These are phyloP conservation scores for Drosophila kanekoi DNA, from an alignment of 2,888 invertebrate genomes.

Conservation along the genomic window DNA sequence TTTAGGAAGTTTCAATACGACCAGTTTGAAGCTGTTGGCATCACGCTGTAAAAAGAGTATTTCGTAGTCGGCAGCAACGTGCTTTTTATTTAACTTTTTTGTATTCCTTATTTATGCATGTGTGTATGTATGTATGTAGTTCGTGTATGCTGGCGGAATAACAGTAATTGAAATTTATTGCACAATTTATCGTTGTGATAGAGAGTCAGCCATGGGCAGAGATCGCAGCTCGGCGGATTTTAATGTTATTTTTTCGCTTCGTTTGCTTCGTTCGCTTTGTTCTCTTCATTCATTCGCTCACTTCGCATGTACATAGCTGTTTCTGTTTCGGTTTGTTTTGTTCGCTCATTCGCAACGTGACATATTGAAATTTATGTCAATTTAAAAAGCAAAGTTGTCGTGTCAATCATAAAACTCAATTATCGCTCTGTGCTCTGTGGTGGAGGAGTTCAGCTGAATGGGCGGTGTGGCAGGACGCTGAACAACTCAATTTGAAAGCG, in stretches of 20 bases:
- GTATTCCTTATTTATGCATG: too few species aligned
- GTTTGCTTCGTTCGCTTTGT: constrained; percentile 38
- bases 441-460: constrained; percentile 17
- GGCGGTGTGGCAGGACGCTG: constrained; percentile 36
- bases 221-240: constrained; percentile 51
- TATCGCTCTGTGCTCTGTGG: constrained; percentile 55
- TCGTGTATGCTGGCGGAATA: constrained; percentile 66
- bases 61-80: background rate
- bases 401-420: constrained; percentile 82
- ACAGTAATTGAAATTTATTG: constrained; percentile 85
- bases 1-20: too few species aligned
- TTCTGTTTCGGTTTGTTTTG: constrained; percentile 30
- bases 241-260: constrained; percentile 44
- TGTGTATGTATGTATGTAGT: constrained; percentile 36
- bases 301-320: constrained; percentile 41
- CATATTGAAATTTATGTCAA: constrained; percentile 84
- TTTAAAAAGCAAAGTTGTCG: constrained; percentile 81
- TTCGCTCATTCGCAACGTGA: constrained; percentile 59
- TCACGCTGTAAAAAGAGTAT: background rate
- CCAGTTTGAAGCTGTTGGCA: too few species aligned
- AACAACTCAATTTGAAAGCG: constrained; percentile 77
- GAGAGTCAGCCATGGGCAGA: constrained; percentile 43
- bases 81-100: background rate
- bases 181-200: constrained; percentile 83
- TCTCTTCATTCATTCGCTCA: constrained; percentile 38